These are phyloP conservation scores for Scaptomyza parva DNA, from an alignment of 2,888 invertebrate genomes.

Conservation along the genomic window DNA sequence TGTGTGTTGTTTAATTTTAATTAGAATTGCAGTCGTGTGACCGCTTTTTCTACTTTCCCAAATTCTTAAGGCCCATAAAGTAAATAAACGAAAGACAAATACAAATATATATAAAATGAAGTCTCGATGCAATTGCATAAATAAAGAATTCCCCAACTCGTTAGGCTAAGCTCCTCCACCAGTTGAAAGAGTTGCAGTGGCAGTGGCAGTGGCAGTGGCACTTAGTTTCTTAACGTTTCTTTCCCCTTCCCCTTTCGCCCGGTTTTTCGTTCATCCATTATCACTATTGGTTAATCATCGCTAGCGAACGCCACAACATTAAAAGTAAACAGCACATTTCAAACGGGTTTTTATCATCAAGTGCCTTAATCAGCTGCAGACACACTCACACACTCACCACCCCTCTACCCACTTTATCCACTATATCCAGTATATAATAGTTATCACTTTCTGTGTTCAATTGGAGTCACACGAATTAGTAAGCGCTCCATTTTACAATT, in stretches of 20 bases:
- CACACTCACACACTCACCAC: constrained; percentile 16
- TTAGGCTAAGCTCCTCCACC: constrained; percentile 48
- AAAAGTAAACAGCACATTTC: constrained; percentile 70
- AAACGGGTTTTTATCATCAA: constrained; percentile 65
- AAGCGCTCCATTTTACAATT: constrained; percentile 64
- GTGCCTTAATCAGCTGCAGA: constrained; percentile 57
- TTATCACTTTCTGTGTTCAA: constrained; percentile 40
- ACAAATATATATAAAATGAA: constrained; percentile 14
- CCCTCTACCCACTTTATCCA: neutral
- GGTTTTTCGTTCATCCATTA: constrained; percentile 45
- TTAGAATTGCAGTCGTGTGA: constrained; percentile 63
- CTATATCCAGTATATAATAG: neutral
- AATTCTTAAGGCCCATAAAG: constrained; percentile 50
- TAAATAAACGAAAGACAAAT: constrained; percentile 10
- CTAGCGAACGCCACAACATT: constrained; percentile 57
- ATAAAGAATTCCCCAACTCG: constrained; percentile 49
- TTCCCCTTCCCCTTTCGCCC: neutral
- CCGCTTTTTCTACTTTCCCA: constrained; percentile 44
- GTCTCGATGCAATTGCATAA: constrained; percentile 54
- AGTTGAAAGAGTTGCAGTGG: constrained; percentile 31
- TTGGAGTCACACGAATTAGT: constrained; percentile 65
- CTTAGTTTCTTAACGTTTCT: constrained; percentile 16
- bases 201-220: too few relatives aligned
- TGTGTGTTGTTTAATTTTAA: constrained; percentile 58
- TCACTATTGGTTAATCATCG: constrained; percentile 75